A percentile compares a stretch with the other conserved stretches of the same genome.
Conservation (phyloP, 2,113 vertebrate species). For the Corapipo altera region DNA sequence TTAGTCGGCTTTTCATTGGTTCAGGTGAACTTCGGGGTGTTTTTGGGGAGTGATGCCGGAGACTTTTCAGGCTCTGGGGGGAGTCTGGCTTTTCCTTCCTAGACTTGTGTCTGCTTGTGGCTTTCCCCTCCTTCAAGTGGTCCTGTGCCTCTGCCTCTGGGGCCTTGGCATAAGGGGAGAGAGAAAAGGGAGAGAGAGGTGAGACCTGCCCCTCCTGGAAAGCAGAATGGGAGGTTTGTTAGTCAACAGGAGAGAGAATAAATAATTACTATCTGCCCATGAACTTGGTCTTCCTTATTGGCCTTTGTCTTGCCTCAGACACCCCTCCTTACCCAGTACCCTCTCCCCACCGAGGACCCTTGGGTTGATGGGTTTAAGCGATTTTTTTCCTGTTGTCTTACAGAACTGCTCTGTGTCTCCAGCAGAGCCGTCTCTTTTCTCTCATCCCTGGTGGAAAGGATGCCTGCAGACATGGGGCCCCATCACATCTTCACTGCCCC, state of each 20-base stretch:
- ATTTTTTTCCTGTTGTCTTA: neutral
- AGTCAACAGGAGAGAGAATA: neutral
- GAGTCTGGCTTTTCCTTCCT: constrained; percentile 53
- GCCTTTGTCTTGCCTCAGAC: neutral
- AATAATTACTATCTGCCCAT: neutral
- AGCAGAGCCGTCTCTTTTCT: neutral
- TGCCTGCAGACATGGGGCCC: fast-evolving
- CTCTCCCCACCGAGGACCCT: neutral
- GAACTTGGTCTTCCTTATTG: neutral
- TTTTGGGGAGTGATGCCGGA: neutral
- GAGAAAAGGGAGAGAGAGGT: neutral
- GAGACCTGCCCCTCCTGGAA: neutral
- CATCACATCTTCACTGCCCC: neutral
- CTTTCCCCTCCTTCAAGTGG: constrained; percentile 63
- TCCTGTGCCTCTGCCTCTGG: constrained; percentile 56
- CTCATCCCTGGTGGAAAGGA: neutral
- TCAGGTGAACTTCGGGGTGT: neutral
- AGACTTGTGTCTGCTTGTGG: neutral
- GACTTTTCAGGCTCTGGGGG: neutral
- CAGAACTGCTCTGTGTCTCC: neutral
- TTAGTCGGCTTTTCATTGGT: fast-evolving
- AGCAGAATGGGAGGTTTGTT: neutral
- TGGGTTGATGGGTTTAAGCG: neutral
- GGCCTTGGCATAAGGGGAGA: neutral
- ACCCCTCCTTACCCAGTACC: neutral